Evolutionary conservation across 2,113 vertebrate genomes (phyloP).

Genomic region (Rhinogobius similis): DNA sequence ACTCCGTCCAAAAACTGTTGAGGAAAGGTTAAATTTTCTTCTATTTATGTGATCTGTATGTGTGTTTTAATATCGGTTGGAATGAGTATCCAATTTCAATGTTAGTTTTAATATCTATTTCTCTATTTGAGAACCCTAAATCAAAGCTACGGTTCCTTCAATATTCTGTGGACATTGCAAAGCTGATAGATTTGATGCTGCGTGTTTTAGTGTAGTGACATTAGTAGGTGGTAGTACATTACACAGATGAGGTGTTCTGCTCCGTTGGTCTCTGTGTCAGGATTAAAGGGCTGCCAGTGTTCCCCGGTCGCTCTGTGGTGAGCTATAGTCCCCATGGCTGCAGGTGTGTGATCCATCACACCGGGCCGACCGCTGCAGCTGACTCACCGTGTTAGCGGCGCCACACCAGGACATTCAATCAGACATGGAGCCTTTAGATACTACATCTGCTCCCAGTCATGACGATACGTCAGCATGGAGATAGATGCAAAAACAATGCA

Average conservation of each 20-base stretch:
- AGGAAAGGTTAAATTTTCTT: too few species aligned
- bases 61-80: too few species aligned
- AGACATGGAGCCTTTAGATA: slow-evolving; percentile 45
- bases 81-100: too few species aligned
- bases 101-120: neutral
- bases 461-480: slow-evolving; percentile 45
- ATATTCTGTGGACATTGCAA: neutral
- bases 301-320: slow-evolving; percentile 45
- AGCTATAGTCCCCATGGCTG: slow-evolving; percentile 57
- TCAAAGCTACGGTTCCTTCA: neutral
- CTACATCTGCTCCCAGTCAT: slow-evolving; percentile 44
- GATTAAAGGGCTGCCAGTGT: slow-evolving; percentile 49
- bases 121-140: neutral
- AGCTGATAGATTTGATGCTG: neutral
- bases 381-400: slow-evolving; percentile 58
- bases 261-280: slow-evolving; percentile 45
- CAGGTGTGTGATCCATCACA: slow-evolving; percentile 73
- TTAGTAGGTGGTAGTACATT: slow-evolving; percentile 9
- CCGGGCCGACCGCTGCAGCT: slow-evolving; percentile 16
- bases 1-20: neutral
- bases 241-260: slow-evolving; percentile 34
- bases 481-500: slow-evolving; percentile 30
- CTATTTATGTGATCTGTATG: neutral
- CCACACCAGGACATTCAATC: slow-evolving; percentile 56
- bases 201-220: neutral